Percentiles rank a stretch among this genome's conserved stretches.
Conservation (phyloP, 2,888 invertebrate species). For the Netelia virgata region DNA sequence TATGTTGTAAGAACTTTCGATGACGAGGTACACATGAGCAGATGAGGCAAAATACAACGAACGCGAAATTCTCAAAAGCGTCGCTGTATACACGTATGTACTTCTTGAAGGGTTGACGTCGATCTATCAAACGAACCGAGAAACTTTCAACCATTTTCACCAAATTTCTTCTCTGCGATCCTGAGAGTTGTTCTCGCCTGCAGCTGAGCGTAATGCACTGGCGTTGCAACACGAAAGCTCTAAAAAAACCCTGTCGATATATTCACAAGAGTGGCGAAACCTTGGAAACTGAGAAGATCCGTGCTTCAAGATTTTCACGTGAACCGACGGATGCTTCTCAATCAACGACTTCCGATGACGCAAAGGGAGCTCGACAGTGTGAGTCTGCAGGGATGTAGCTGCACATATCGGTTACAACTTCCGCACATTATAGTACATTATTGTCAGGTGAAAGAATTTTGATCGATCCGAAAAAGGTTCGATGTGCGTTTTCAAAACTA, state of each 20-base stretch:
- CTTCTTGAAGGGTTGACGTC: constrained; percentile 13
- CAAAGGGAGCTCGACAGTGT: not conserved
- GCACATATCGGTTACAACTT: too few relatives aligned
- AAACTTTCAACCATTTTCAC: constrained; percentile 32
- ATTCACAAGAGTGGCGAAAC: not conserved
- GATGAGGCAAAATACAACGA: not conserved
- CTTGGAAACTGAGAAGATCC: not conserved
- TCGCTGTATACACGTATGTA: not conserved
- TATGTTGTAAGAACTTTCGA: not conserved
- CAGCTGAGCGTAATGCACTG: constrained; percentile 10
- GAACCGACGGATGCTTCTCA: not conserved
- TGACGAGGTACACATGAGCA: not conserved
- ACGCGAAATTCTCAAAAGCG: constrained; percentile 22
- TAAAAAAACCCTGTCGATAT: not conserved
- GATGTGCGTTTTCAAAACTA: too few relatives aligned
- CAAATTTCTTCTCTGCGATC: constrained; percentile 1
- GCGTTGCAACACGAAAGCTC: constrained; percentile 2
- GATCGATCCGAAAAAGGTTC: too few relatives aligned
- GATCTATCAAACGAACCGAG: constrained; percentile 36
- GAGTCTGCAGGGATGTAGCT: not conserved
- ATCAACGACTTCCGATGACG: not conserved
- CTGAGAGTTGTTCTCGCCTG: constrained; percentile 6
- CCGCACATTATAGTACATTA: too few relatives aligned
- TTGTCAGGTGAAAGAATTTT: too few relatives aligned
- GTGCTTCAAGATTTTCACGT: not conserved